These are phyloP conservation scores for Pan troglodytes DNA, from an alignment of 2,113 vertebrate species.

Conservation along the genomic window DNA sequence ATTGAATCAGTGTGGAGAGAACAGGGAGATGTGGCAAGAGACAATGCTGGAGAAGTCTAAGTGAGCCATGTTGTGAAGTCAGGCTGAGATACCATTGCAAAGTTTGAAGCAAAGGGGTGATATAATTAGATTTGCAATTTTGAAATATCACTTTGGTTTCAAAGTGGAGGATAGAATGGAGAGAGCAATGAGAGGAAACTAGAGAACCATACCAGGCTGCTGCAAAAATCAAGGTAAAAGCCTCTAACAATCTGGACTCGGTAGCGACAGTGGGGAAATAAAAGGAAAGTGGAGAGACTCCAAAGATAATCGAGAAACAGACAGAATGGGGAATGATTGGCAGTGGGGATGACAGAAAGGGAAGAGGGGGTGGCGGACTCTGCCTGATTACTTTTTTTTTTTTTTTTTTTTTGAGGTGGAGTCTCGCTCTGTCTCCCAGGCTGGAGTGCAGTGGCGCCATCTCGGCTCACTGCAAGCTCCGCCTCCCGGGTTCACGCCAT, in stretches of 20 bases:
- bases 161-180: not conserved
- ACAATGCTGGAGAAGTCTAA: not conserved
- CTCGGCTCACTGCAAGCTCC: too few relatives aligned
- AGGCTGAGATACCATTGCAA: not conserved
- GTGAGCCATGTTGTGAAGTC: not conserved
- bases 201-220: not conserved
- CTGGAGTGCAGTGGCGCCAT: too few relatives aligned
- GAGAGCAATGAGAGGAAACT: not conserved
- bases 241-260: not conserved
- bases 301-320: not conserved
- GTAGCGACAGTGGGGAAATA: too few relatives aligned
- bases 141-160: not conserved
- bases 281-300: not conserved
- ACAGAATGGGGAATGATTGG: not conserved
- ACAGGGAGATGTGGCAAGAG: not conserved
- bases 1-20: not conserved
- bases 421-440: rapidly evolving
- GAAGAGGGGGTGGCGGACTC: too few relatives aligned
- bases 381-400: not conserved
- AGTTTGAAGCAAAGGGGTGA: not conserved
- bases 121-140: not conserved
- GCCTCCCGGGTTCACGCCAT: too few relatives aligned
- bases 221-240: not conserved
- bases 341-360: not conserved
- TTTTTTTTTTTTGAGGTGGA: too few relatives aligned